Percentiles rank a stretch among this genome's conserved stretches.
Conservation (phyloP, 2,113 vertebrate genomes). For the Apodemus sylvaticus region DNA sequence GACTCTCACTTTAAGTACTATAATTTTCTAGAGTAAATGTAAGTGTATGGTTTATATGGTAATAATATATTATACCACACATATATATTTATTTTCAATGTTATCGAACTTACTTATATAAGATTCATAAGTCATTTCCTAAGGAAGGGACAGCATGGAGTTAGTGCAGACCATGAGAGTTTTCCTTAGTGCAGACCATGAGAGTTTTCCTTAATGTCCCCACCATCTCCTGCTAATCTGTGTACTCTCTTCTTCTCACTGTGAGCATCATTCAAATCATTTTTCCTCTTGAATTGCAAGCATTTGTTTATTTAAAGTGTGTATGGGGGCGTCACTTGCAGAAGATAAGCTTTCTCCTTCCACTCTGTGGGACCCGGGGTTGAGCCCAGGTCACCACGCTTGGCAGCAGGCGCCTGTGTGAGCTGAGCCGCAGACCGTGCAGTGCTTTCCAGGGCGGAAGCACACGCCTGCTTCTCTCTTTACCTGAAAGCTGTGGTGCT, state of each 20-base stretch:
- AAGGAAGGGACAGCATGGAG: neutral
- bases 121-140: neutral
- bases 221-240: rapidly evolving
- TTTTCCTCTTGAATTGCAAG: neutral
- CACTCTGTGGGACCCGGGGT: neutral
- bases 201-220: no score
- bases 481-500: constrained; percentile 82
- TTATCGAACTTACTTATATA: neutral
- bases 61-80: constrained; percentile 28
- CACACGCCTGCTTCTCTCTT: neutral
- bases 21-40: constrained; percentile 45
- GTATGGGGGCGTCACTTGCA: neutral
- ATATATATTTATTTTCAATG: neutral
- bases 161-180: neutral
- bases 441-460: neutral
- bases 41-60: neutral
- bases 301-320: neutral
- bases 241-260: neutral
- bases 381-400: no score
- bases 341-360: neutral
- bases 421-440: neutral
- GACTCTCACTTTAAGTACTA: neutral
- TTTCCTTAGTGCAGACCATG: no score
- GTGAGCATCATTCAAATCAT: neutral
- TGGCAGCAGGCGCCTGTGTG: no score